These are phyloP conservation scores for Aricia agestis DNA, from an alignment of 1,140 invertebrate genomes.

Conservation along the genomic window DNA sequence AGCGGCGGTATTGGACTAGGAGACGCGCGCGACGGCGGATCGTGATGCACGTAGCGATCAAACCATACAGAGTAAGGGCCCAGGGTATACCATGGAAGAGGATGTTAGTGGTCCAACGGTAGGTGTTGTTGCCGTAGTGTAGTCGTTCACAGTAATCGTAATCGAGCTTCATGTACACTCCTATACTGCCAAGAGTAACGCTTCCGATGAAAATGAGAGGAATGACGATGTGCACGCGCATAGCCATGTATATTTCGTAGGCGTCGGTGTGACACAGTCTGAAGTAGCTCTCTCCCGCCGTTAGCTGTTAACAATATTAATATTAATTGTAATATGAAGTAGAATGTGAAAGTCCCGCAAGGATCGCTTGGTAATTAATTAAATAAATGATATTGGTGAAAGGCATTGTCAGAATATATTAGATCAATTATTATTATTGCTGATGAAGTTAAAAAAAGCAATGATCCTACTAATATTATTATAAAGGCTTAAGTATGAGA, in stretches of 20 bases:
- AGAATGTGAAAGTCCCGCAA: too few species aligned
- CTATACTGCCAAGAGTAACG: slow-evolving; percentile 29
- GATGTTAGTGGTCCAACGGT: slow-evolving; percentile 75
- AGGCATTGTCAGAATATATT: too few species aligned
- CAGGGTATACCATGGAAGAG: slow-evolving; percentile 78
- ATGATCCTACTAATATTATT: too few species aligned
- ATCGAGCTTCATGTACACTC: slow-evolving; percentile 40
- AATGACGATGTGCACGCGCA: slow-evolving; percentile 27
- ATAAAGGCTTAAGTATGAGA: too few species aligned
- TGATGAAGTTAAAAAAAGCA: too few species aligned
- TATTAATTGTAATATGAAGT: background rate
- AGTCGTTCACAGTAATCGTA: slow-evolving; percentile 81
- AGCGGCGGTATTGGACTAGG: slow-evolving; percentile 79
- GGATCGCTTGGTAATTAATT: too few species aligned
- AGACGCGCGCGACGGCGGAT: slow-evolving; percentile 64
- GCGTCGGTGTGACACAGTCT: slow-evolving; percentile 77
- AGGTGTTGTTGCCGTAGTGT: slow-evolving; percentile 62
- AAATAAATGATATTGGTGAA: too few species aligned
- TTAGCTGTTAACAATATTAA: slow-evolving; percentile 76
- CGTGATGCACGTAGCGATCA: slow-evolving; percentile 65
- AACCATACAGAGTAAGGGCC: slow-evolving; percentile 71
- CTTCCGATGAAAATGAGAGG: slow-evolving; percentile 29
- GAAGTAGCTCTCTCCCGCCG: slow-evolving; percentile 80
- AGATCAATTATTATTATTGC: too few species aligned
- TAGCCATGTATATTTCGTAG: slow-evolving; percentile 73